These are phyloP conservation scores for Dynastes grantii DNA, from an alignment of 2,888 invertebrate species.

Conservation along the genomic window DNA sequence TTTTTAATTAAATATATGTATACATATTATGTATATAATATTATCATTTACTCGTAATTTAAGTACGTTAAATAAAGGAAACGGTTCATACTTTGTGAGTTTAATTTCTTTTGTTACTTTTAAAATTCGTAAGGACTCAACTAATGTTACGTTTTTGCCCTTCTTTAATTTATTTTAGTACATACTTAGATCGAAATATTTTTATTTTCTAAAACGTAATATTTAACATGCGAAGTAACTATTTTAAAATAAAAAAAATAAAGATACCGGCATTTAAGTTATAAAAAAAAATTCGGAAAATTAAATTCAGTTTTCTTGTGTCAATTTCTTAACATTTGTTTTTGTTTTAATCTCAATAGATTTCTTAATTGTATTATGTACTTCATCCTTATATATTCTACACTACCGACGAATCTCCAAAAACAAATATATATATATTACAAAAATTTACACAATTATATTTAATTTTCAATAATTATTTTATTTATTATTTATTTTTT, in stretches of 20 bases:
- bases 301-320: background rate
- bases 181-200: conserved; percentile 20
- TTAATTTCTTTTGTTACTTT: conserved; percentile 9
- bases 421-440: conserved; percentile 65
- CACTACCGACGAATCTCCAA: conserved; percentile 60
- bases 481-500: conserved; percentile 57
- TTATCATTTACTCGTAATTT: background rate
- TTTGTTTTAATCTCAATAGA: conserved; percentile 56
- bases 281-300: background rate
- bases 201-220: too few relatives aligned
- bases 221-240: background rate
- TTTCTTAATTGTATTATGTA: conserved; percentile 21
- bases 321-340: conserved; percentile 10
- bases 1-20: conserved; percentile 50
- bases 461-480: conserved; percentile 61
- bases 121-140: conserved; percentile 58
- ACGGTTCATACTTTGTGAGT: conserved; percentile 68
- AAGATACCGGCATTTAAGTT: background rate
- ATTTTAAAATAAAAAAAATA: background rate
- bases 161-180: conserved; percentile 55
- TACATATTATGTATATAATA: conserved; percentile 62
- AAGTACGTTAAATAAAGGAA: conserved; percentile 31
- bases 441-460: conserved; percentile 72
- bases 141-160: conserved; percentile 59
- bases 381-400: conserved; percentile 29